Evolutionary conservation across 2,797 vertebrate species (phyloP).

Genomic region (Thalassophryne amazonica): DNA sequence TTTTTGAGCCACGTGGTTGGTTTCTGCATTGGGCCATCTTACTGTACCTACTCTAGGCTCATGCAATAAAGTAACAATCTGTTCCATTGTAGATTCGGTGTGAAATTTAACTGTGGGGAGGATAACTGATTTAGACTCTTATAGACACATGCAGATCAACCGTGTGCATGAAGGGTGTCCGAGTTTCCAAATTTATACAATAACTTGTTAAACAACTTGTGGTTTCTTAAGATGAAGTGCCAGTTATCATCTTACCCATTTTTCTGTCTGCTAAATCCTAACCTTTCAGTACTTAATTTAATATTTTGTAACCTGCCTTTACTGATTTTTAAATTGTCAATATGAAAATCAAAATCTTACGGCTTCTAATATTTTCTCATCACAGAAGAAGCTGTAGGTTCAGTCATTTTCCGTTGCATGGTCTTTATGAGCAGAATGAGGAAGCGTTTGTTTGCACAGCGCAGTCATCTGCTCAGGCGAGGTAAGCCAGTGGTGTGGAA

Average conservation of each 20-base stretch:
- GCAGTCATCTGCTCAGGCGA: conserved; percentile 59
- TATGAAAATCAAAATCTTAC: conserved; percentile 22
- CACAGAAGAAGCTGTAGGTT: conserved; percentile 71
- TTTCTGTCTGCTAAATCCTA: too few species aligned
- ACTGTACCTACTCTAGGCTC: too few species aligned
- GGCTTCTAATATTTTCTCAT: conserved; percentile 57
- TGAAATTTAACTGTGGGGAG: neutral
- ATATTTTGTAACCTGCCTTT: neutral
- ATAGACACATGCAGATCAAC: neutral
- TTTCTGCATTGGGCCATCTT: neutral
- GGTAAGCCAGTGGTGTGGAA: conserved; percentile 72
- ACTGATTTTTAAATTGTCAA: conserved; percentile 18
- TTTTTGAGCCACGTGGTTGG: neutral
- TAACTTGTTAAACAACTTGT: neutral
- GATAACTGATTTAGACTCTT: neutral
- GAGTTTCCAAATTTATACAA: neutral
- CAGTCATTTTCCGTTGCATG: conserved; percentile 75
- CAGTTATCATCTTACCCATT: neutral
- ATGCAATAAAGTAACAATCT: too few species aligned
- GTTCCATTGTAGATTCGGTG: too few species aligned
- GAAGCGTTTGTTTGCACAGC: conserved; percentile 68
- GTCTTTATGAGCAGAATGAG: conserved; percentile 73
- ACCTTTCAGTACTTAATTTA: too few species aligned
- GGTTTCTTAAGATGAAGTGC: neutral
- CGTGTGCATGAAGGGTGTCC: neutral